Evolutionary conservation across 2,113 vertebrate species (phyloP).

Genomic region (Pterocles burchelli): DNA sequence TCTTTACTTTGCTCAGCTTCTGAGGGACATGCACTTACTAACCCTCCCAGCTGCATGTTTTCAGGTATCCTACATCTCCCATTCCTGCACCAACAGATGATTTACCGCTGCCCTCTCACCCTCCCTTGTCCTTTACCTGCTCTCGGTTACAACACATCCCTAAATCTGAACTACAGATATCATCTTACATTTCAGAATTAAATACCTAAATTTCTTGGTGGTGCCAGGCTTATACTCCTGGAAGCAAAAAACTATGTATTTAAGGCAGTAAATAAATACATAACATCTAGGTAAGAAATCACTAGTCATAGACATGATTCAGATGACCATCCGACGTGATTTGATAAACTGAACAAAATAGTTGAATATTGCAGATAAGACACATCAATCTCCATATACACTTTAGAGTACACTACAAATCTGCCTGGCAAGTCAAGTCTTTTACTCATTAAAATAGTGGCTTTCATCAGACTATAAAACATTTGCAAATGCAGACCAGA

Average conservation of each 20-base stretch:
- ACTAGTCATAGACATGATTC: background rate
- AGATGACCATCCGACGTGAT: background rate
- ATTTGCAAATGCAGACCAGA: conserved; percentile 43
- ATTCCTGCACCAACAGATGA: fast-evolving
- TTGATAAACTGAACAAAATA: conserved; percentile 13
- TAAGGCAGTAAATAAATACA: background rate
- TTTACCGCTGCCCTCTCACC: background rate
- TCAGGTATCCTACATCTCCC: fast-evolving
- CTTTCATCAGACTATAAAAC: conserved; percentile 35
- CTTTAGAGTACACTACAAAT: conserved; percentile 31
- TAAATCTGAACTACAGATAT: background rate
- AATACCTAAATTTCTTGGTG: background rate
- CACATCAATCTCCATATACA: background rate
- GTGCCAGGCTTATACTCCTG: background rate
- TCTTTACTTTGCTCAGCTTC: background rate
- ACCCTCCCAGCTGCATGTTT: background rate
- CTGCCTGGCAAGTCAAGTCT: background rate
- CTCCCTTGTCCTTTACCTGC: background rate
- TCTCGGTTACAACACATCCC: background rate
- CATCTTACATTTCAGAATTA: background rate
- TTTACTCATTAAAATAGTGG: conserved; percentile 23
- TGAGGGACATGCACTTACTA: background rate
- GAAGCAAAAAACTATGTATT: background rate
- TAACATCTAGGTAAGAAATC: background rate
- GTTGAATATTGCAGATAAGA: background rate